phyloP scores from a whole-genome alignment of 2,113 vertebrate species.

The Damaliscus lunatus region DNA sequence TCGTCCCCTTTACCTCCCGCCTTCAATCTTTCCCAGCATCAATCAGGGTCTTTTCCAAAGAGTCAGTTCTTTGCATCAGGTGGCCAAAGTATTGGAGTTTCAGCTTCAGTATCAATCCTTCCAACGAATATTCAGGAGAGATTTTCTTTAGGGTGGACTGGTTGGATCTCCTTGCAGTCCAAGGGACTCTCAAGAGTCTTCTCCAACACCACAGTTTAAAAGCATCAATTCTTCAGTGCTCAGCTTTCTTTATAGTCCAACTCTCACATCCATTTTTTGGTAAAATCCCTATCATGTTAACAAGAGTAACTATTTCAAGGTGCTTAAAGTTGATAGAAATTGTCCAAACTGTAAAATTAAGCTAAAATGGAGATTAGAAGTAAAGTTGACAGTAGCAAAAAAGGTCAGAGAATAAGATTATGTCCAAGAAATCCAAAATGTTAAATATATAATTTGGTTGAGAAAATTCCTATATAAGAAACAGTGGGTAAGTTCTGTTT shows the following conservation, averaged over 20 bases:
- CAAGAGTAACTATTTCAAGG: neutral
- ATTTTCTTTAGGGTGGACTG: neutral
- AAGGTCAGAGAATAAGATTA: neutral
- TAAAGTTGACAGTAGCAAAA: conserved; percentile 5
- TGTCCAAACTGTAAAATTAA: neutral
- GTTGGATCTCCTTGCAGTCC: neutral
- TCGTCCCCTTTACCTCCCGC: rapidly evolving
- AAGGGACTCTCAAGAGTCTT: neutral
- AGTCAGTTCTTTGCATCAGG: neutral
- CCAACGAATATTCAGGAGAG: neutral
- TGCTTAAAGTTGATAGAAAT: neutral
- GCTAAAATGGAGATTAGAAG: neutral
- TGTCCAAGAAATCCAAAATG: neutral
- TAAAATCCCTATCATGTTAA: neutral
- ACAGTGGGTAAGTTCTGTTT: neutral
- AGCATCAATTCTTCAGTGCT: neutral
- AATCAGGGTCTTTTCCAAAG: neutral
- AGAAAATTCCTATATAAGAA: neutral
- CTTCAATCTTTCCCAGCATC: neutral
- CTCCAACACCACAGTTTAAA: neutral
- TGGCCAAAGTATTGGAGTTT: neutral
- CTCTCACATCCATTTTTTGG: neutral
- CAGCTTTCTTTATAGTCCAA: neutral
- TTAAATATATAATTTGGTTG: neutral
- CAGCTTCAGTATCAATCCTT: neutral